A percentile compares a stretch with the other conserved stretches of the same genome.
phyloP scores from a whole-genome alignment of 2,113 vertebrate genomes.

The Ictalurus punctatus region DNA sequence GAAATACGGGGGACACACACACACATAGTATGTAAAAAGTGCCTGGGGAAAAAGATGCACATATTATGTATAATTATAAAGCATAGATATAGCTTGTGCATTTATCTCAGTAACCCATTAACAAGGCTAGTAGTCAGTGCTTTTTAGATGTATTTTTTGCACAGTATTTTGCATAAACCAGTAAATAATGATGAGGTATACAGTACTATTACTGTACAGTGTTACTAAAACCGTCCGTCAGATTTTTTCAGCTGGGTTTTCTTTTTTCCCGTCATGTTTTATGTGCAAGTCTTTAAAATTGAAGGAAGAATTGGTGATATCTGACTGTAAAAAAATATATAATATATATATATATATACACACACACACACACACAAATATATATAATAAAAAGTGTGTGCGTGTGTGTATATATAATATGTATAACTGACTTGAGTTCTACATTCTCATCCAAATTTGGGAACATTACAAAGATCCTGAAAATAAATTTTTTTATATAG shows the following conservation, averaged over 20 bases:
- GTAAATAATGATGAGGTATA: background rate
- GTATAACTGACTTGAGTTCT: background rate
- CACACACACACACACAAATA: no score
- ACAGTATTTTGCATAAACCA: slow-evolving; percentile 40
- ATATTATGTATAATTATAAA: slow-evolving; percentile 47
- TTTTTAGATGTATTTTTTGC: slow-evolving; percentile 38
- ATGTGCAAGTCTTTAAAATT: slow-evolving; percentile 2
- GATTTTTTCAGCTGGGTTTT: background rate
- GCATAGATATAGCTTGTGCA: background rate
- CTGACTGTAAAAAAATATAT: background rate
- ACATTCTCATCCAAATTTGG: background rate
- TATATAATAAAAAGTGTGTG: no score
- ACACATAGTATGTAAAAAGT: slow-evolving; percentile 59
- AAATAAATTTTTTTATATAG: slow-evolving; percentile 4
- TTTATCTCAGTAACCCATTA: background rate
- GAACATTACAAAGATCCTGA: slow-evolving; percentile 26
- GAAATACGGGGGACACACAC: background rate
- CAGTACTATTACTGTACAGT: slow-evolving; percentile 18
- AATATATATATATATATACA: background rate
- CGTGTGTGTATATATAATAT: background rate
- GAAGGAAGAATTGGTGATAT: background rate
- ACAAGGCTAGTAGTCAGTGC: slow-evolving; percentile 1
- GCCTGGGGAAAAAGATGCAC: slow-evolving; percentile 64
- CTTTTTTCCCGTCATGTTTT: background rate
- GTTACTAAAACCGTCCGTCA: background rate